Evolutionary conservation across 2,113 vertebrate genomes (phyloP).

Genomic region (Lontra canadensis): DNA sequence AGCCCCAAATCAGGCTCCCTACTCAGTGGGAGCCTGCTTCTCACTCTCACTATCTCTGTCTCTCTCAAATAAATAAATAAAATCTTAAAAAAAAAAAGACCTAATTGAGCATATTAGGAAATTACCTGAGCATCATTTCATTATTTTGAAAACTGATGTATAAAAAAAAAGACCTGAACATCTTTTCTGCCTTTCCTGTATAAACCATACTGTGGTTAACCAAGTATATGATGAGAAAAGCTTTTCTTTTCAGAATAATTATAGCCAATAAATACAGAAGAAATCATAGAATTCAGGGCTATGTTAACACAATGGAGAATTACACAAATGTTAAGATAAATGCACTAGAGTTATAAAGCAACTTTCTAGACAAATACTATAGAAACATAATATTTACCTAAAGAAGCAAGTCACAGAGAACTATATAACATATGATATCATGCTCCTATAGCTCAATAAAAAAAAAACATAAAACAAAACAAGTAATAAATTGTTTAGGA

Average conservation of each 20-base stretch:
- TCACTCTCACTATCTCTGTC: no score
- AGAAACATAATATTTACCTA: not conserved
- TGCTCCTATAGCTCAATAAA: not conserved
- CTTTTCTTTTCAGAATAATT: not conserved
- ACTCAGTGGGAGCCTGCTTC: no score
- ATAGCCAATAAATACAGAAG: not conserved
- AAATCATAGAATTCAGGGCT: not conserved
- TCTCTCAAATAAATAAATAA: not conserved
- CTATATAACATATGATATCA: not conserved
- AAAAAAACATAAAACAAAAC: not conserved
- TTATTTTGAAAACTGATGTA: not conserved
- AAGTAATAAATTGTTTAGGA: not conserved
- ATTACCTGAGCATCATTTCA: not conserved
- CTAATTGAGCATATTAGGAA: not conserved
- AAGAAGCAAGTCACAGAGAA: not conserved
- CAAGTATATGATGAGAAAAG: not conserved
- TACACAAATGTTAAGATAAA: slow-evolving; percentile 16
- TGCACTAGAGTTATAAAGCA: not conserved
- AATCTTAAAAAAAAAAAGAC: not conserved
- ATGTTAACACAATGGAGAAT: not conserved
- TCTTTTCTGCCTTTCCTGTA: not conserved
- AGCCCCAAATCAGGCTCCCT: no score
- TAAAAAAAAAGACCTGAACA: not conserved
- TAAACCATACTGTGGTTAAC: not conserved
- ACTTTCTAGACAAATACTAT: not conserved